A percentile compares a stretch with the other conserved stretches of the same genome.
Evolutionary conservation across 2,797 vertebrate species (phyloP).

Genomic region (Echeneis naucrates): DNA sequence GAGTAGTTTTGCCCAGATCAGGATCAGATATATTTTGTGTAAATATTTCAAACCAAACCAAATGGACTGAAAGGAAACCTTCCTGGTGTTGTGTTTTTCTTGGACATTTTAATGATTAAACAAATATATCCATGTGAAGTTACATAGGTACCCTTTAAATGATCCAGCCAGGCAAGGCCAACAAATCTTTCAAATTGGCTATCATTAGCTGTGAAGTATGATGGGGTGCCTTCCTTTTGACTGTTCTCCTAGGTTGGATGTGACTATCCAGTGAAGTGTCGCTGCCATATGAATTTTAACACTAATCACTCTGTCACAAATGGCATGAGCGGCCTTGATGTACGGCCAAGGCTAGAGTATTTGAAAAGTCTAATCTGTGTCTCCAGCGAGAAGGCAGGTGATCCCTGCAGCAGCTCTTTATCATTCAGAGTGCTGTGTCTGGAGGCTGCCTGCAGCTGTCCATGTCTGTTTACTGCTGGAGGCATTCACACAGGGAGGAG

Average conservation of each 20-base stretch:
- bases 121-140: background rate
- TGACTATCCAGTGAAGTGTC: conserved; percentile 23
- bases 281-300: conserved; percentile 40
- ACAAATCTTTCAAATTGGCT: conserved; percentile 33
- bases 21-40: conserved; percentile 27
- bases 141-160: conserved; percentile 7
- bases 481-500: conserved; percentile 32
- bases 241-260: conserved; percentile 27
- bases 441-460: conserved; percentile 68
- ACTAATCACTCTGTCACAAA: conserved; percentile 64
- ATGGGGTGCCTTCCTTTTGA: conserved; percentile 14
- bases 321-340: conserved; percentile 43
- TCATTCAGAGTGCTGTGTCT: conserved; percentile 67
- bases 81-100: conserved; percentile 9
- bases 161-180: conserved; percentile 6
- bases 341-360: conserved; percentile 50
- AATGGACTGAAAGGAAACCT: conserved; percentile 23
- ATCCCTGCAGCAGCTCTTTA: conserved; percentile 68
- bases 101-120: conserved; percentile 37
- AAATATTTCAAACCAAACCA: conserved; percentile 37
- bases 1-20: conserved; percentile 12
- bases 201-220: conserved; percentile 42
- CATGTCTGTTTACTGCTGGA: conserved; percentile 60
- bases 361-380: conserved; percentile 64
- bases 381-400: conserved; percentile 62